Evolutionary conservation across 2,797 vertebrate species (phyloP), one percentile per base, ranked within the genome.

Genomic region (Euthynnus affinis): DNA sequence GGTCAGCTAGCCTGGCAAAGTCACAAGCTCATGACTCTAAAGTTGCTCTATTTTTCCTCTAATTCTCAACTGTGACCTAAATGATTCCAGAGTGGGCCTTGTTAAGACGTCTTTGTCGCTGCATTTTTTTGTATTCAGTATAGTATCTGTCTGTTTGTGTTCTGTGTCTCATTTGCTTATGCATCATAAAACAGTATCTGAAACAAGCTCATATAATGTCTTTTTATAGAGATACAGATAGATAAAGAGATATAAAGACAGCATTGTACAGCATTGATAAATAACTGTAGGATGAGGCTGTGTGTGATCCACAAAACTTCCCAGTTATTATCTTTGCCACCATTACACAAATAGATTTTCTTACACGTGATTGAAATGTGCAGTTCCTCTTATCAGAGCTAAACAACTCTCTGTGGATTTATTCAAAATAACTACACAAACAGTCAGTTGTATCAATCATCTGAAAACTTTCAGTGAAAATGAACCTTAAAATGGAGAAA

Each of bases 1-100:
- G 92, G 92, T 94, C 92, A 90, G 80, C 80, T 72, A 52, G 80
- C 70, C 84, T 90, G 87, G 89, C 90, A 80, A 59, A 66, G 67
- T 64, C 52, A 74, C 85, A 82, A 77, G 71, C 86, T 85, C 85
- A 78, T 84, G 81, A 87, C 66, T 90, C 84, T 87, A 56, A 71
- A 85, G 84, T 85, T 84, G 83, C 86, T 87, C 55, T 78, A 48
- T 87, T 92, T 88, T 88, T 72, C 79, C 80, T 78, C 61, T 56
- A 48, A 75, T 84, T 86, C 76, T 83, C 62, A 61, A n/a, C 81
- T 65, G 73, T 88, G 85, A 90, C 76, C 77, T 77, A 71, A 87
- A 88, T 89, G 55, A 76, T 86, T 91, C 77, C 78, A 89, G 71
- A 72, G 59, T 61, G 70, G 23, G 69, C 73, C 72, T 71, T 62